These are phyloP conservation scores for Papilio xuthus DNA, from an alignment of 1,140 invertebrate genomes.

Conservation along the genomic window DNA sequence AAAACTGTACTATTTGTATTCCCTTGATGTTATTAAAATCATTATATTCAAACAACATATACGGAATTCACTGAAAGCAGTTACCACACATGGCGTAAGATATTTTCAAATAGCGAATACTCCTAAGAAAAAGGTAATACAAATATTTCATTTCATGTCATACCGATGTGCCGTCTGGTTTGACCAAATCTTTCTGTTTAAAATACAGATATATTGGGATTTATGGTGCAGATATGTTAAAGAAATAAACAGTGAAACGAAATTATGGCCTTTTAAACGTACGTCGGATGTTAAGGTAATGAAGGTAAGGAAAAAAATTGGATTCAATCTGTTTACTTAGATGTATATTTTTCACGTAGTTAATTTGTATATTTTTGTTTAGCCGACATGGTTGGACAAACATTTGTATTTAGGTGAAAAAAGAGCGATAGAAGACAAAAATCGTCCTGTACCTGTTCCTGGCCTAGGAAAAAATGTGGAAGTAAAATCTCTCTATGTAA, in stretches of 20 bases:
- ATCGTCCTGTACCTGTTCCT: constrained; percentile 48
- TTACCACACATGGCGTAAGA: constrained; percentile 74
- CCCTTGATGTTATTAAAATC: constrained; percentile 81
- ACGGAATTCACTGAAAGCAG: constrained; percentile 82
- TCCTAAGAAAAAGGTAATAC: constrained; percentile 70
- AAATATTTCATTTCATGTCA: neutral
- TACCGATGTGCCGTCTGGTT: neutral
- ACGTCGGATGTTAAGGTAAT: constrained; percentile 39
- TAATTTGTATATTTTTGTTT: constrained; percentile 31
- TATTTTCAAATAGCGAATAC: constrained; percentile 80
- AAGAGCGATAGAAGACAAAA: constrained; percentile 49
- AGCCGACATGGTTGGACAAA: constrained; percentile 69
- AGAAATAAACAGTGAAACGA: constrained; percentile 54
- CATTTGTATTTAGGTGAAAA: constrained; percentile 69
- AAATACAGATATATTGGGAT: constrained; percentile 78
- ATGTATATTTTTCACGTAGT: constrained; percentile 8
- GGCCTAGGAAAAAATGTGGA: constrained; percentile 47
- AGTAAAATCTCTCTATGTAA: constrained; percentile 49
- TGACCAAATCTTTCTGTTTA: neutral
- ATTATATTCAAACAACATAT: constrained; percentile 81
- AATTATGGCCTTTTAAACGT: constrained; percentile 52
- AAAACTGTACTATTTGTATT: constrained; percentile 83
- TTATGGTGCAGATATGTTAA: constrained; percentile 80
- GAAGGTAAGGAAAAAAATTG: neutral
- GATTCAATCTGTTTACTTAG: neutral